Evolutionary conservation across 2,888 invertebrate species (phyloP), one percentile per base, ranked within the genome.

Genomic region (Eilema griseolum): DNA sequence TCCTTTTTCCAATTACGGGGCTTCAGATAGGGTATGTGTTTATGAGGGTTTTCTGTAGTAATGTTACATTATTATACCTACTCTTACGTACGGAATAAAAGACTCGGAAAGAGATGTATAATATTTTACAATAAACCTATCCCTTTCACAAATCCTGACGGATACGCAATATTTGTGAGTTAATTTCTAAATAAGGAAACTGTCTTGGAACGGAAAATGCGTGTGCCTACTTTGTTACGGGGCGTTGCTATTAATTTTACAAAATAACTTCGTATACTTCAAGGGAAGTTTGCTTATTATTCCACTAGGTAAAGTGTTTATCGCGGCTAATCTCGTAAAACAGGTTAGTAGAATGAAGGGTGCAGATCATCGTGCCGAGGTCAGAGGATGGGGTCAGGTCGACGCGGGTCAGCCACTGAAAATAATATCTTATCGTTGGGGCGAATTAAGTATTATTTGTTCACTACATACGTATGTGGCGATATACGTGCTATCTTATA

Each of bases 341-440:
- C 93, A 91, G 92, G 93, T 93, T 93, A 89, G 87, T 85, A 84
- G 88, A 89, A 89, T 88, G 89, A 91, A 90, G 89, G 92, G 91
- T 88, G 91, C 86, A 89, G 89, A 90, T 89, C 89, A 91, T 89
- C 86, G 89, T 83, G 84, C 79, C 88, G 89, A 89, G 94, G 93
- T 92, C 93, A 92, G 83, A 89, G 91, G 89, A 86, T 85, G 85
- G 89, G 93, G 92, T 92, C 91, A 90, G 90, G 89, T 89, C 89
- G 86, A 77, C 84, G 79, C 85, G 89, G 90, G 90, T 87, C 89
- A 85, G 83, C 85, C 87, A 84, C 84, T 87, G 86, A 89, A 89
- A 92, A 89, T 90, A 90, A 92, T 90, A 90, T 90, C 86, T 85
- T 87, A 76, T 78, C 85, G 82, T 81, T 85, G 86, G 86, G 87